Conservation (phyloP, 2,113 vertebrate genomes). For the Rhynchopsitta pachyrhyncha region DNA sequence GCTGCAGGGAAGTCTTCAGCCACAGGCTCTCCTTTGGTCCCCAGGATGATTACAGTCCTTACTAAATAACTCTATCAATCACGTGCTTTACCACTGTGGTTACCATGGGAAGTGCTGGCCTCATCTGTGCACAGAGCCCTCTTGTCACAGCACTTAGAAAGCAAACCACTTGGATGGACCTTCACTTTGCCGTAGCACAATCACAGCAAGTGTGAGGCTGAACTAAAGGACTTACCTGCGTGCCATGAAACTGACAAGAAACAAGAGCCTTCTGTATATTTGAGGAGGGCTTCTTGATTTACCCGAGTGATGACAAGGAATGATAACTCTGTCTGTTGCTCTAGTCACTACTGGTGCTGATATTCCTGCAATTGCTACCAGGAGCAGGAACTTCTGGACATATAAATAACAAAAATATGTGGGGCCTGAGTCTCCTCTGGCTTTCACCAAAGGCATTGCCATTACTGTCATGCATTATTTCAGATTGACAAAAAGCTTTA, state of each 20-base stretch:
- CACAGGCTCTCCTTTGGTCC: not conserved
- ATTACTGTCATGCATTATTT: not conserved
- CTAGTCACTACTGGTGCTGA: not conserved
- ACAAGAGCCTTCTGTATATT: not conserved
- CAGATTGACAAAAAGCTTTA: not conserved
- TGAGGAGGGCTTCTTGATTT: not conserved
- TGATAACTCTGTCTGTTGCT: not conserved
- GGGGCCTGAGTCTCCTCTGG: not conserved
- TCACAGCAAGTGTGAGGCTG: not conserved
- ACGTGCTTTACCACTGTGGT: fast-evolving
- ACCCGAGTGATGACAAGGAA: not conserved
- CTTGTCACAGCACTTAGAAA: not conserved
- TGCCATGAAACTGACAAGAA: not conserved
- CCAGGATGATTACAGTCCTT: not conserved
- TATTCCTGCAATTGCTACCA: fast-evolving
- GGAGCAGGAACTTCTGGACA: not conserved
- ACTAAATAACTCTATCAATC: not conserved
- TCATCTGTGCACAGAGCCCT: not conserved
- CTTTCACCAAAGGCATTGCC: not conserved
- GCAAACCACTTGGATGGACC: not conserved
- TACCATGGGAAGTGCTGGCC: not conserved
- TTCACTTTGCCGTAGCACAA: not conserved
- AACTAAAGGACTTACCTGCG: not conserved
- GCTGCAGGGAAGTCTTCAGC: not conserved
- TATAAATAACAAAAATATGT: not conserved